Percentiles rank a stretch among this genome's conserved stretches.
These are phyloP conservation scores for Malacoraja senta DNA, from an alignment of 2,797 vertebrate species.

Conservation along the genomic window DNA sequence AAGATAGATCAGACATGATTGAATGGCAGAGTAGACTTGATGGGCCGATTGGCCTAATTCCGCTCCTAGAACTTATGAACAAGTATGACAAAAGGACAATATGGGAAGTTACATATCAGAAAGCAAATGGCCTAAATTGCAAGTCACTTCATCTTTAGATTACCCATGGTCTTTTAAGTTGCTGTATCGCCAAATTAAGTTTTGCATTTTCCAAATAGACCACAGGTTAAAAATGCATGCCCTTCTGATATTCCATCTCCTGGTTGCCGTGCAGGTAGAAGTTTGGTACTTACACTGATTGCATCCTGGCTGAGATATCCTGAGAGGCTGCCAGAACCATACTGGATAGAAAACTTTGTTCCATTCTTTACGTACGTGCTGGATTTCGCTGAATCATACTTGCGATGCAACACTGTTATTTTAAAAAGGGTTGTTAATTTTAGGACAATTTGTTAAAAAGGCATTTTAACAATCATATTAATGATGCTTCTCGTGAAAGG, in stretches of 20 bases:
- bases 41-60: too few species aligned
- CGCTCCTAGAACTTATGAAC: too few species aligned
- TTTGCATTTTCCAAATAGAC: not conserved
- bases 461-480: not conserved
- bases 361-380: slow-evolving; percentile 82
- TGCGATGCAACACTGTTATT: slow-evolving; percentile 75
- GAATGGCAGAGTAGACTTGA: too few species aligned
- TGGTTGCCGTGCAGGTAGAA: not conserved
- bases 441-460: not conserved
- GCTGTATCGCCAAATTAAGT: too few species aligned
- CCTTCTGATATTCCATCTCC: not conserved
- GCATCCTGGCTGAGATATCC: slow-evolving; percentile 84
- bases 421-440: not conserved
- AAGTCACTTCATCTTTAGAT: not conserved
- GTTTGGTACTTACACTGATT: slow-evolving; percentile 51
- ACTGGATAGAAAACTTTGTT: slow-evolving; percentile 78
- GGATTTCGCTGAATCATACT: slow-evolving; percentile 78
- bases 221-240: not conserved
- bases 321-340: slow-evolving; percentile 83
- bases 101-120: too few species aligned
- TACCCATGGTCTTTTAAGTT: too few species aligned
- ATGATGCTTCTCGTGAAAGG: not conserved
- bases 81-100: too few species aligned
- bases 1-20: too few species aligned
- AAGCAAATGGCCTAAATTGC: not conserved